These are phyloP conservation scores for Holothuria scabra DNA, from an alignment of 53 echinoderm and acorn worm genomes.

Conservation along the genomic window DNA sequence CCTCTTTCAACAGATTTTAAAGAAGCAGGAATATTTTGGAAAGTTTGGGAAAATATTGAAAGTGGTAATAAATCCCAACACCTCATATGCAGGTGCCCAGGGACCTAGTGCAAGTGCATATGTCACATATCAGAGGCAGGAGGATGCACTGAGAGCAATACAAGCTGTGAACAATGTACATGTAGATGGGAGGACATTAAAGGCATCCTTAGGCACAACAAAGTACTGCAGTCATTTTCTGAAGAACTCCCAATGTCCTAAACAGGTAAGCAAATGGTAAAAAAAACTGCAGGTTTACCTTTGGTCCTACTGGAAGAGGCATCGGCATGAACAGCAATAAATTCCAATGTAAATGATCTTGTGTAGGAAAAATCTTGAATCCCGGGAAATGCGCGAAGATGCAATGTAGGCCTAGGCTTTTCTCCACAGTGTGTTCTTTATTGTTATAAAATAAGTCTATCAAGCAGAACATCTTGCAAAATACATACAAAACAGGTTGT, in stretches of 20 bases:
- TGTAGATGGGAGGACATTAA: constrained; percentile 97
- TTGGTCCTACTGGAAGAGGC: neutral
- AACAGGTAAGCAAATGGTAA: constrained; percentile 69
- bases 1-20: constrained; percentile 63
- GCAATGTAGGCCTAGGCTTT: too few relatives aligned
- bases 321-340: neutral
- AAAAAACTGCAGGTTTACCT: neutral
- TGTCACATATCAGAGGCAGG: constrained; percentile 90
- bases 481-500: too few relatives aligned
- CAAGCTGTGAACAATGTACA: constrained; percentile 98
- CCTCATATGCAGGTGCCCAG: constrained; percentile 95
- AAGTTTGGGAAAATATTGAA: constrained; percentile 99
- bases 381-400: too few relatives aligned
- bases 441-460: too few relatives aligned
- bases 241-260: constrained; percentile 93
- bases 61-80: constrained; percentile 95
- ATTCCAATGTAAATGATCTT: too few relatives aligned
- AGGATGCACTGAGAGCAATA: constrained; percentile 91
- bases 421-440: too few relatives aligned
- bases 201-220: constrained; percentile 93
- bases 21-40: constrained; percentile 98
- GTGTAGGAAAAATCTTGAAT: too few relatives aligned
- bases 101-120: constrained; percentile 99
- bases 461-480: too few relatives aligned
- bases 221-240: constrained; percentile 99